A percentile compares a stretch with the other conserved stretches of the same genome.
Evolutionary conservation across 2,888 invertebrate genomes (phyloP).

Genomic region (Drosophila infuscata): DNA sequence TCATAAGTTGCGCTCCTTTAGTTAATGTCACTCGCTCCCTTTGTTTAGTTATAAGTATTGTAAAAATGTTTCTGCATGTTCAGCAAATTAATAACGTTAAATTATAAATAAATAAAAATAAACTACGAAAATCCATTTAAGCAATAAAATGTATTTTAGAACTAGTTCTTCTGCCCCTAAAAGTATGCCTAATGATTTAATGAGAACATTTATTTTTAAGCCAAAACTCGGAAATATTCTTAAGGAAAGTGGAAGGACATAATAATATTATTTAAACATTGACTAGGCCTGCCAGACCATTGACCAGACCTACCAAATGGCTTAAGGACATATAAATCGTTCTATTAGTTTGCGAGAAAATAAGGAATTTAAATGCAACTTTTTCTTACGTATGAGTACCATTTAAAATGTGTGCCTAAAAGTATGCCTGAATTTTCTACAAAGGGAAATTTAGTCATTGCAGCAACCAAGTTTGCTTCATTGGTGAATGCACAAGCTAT

Average conservation of each 20-base stretch:
- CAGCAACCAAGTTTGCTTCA: not conserved
- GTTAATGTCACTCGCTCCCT: constrained; percentile 67
- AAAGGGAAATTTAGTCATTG: not conserved
- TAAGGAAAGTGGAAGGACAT: too few species aligned
- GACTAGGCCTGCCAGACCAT: too few species aligned
- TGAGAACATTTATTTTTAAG: too few species aligned
- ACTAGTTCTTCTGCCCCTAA: not conserved
- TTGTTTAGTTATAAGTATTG: constrained; percentile 76
- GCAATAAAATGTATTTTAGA: not conserved
- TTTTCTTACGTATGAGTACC: not conserved
- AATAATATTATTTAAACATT: too few species aligned
- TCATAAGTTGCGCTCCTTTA: constrained; percentile 60
- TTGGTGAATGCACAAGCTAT: not conserved
- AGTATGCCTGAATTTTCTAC: not conserved
- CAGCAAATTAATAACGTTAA: constrained; percentile 71
- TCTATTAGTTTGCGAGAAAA: too few species aligned
- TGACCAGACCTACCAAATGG: too few species aligned
- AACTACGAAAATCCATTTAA: constrained; percentile 9
- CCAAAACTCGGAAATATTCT: too few species aligned
- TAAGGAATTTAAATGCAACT: too few species aligned
- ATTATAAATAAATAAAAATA: constrained; percentile 65
- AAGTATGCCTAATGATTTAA: not conserved
- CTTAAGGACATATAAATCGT: too few species aligned
- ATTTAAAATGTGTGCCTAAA: not conserved
- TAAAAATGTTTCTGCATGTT: constrained; percentile 68